Evolutionary conservation across 2,113 vertebrate genomes (phyloP), one percentile per base, ranked within the genome.

Genomic region (Aspiorhynchus laticeps): DNA sequence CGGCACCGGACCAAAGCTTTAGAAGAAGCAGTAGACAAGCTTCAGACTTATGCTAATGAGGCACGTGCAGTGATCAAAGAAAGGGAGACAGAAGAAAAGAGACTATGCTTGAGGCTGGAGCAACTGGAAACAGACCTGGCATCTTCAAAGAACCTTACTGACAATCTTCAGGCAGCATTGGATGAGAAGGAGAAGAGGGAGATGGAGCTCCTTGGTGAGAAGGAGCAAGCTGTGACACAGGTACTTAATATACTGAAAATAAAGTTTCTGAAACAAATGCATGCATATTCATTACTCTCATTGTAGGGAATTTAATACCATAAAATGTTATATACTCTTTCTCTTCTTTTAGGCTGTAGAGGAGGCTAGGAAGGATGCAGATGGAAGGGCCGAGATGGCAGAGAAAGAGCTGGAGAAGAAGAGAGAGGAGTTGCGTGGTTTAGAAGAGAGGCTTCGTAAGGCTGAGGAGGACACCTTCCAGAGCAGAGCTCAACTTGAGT

Each of bases 121-220:
- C 97, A 98, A 80, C 94, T 97, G 11, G 95, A 97, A 86, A 94
- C 95, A 0, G 98, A 99, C 90, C 93, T 99, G 88, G 94, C 94
- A 46, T 94, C 95, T 43, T 98, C 97, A 38, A 98, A 95, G 89
- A 92, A 92, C 0, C 91, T 98, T 61, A 97, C 93, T 0, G 94
- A 95, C 86, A 94, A 87, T 19, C 93, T 99, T 77, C 97, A 97
- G 80, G 92, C 92, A 19, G 96, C 97, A 92, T 92, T 96, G 46
- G 93, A 93, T 11, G 92, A 93, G 86, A 98, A 98, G 90, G 97
- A 99, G 53, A 95, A 94, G 83, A 96, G 96, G 87, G 97, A 98
- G 71, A 83, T 98, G 76, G 93, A 93, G 85, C 94, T 99, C 76
- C 93, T 99, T 21, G 96, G 94, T 73, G 95, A 95, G 85, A 97